Evolutionary conservation across 2,113 vertebrate genomes (phyloP).

Genomic region (Gracilinanus agilis): DNA sequence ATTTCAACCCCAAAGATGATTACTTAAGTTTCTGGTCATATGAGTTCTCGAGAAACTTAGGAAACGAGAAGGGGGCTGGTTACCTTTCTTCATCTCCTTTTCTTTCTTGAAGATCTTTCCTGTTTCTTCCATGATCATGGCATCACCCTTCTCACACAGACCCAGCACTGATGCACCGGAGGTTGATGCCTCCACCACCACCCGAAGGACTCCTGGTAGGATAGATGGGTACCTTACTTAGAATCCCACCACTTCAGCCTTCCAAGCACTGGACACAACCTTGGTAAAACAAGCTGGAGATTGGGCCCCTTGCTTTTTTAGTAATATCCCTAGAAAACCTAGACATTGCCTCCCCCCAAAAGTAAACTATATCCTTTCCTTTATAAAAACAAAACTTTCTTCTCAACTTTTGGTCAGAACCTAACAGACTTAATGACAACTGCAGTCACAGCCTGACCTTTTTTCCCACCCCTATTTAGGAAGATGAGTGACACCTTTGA

Average conservation of each 20-base stretch:
- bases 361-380: slow-evolving; percentile 24
- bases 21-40: not conserved
- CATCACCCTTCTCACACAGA: slow-evolving; percentile 95
- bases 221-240: slow-evolving; percentile 35
- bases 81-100: slow-evolving; percentile 99
- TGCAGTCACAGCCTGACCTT: not conserved
- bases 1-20: slow-evolving; percentile 14
- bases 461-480: not conserved
- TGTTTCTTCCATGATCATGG: slow-evolving; percentile 94
- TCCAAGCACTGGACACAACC: not conserved
- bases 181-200: slow-evolving; percentile 88
- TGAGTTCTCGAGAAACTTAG: slow-evolving; percentile 19
- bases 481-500: not conserved
- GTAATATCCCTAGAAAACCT: slow-evolving; percentile 33
- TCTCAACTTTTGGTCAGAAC: slow-evolving; percentile 16
- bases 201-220: slow-evolving; percentile 90
- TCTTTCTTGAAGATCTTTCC: slow-evolving; percentile 99
- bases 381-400: slow-evolving; percentile 30
- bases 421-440: slow-evolving; percentile 7
- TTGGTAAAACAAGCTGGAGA: slow-evolving; percentile 35
- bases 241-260: slow-evolving; percentile 51
- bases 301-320: not conserved
- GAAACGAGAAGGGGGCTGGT: slow-evolving; percentile 3
- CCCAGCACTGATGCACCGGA: slow-evolving; percentile 91
- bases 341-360: slow-evolving; percentile 30